Evolutionary conservation across 2,797 vertebrate species (phyloP).

Genomic region (Scolopax bukidnonensis): DNA sequence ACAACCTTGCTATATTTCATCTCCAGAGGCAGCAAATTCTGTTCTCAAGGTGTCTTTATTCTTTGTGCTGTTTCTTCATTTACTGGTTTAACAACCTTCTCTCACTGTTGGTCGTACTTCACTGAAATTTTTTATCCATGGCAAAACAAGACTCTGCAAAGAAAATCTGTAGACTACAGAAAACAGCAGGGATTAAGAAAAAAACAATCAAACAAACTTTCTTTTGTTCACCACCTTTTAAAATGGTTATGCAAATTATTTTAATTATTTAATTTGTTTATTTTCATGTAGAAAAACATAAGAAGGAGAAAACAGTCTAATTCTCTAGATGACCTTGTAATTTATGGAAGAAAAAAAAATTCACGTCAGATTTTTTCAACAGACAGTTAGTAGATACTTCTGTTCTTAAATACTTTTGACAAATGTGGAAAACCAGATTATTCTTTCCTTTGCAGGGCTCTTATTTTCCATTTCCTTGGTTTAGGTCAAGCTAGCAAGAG

Average conservation of each 20-base stretch:
- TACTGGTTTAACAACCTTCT: conserved; percentile 37
- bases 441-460: neutral
- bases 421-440: neutral
- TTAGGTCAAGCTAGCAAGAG: neutral
- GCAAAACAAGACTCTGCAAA: neutral
- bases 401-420: neutral
- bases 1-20: conserved; percentile 6
- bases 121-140: neutral
- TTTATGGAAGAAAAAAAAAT: neutral
- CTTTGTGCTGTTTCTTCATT: conserved; percentile 17
- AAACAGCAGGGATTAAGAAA: neutral
- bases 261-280: neutral
- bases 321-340: neutral
- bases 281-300: neutral
- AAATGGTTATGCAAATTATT: neutral
- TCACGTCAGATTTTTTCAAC: neutral
- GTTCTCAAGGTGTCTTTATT: conserved; percentile 30
- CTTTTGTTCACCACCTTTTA: neutral
- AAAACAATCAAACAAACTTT: neutral
- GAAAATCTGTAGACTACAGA: neutral
- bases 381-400: neutral
- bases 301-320: neutral
- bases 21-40: conserved; percentile 16
- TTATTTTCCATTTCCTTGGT: neutral
- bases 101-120: neutral